Evolutionary conservation across 1,140 invertebrate species (phyloP).

Genomic region (Drosophila pruinosa): DNA sequence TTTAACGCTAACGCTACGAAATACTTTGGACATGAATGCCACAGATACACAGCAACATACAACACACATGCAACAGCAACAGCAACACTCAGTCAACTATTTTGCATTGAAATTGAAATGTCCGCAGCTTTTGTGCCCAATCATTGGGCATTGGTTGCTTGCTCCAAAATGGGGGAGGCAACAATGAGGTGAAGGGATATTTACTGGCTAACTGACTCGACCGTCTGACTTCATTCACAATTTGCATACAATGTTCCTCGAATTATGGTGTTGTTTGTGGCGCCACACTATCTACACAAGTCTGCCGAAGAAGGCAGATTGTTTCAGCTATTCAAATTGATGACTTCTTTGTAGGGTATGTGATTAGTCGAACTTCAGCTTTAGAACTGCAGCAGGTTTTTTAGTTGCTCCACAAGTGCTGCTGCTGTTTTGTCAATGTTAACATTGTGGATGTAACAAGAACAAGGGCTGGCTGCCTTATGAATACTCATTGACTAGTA

Average conservation of each 20-base stretch:
- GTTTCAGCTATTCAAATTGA: not conserved
- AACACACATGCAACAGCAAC: not conserved
- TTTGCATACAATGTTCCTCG: constrained; percentile 3
- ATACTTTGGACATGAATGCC: constrained; percentile 21
- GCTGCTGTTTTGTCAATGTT: not conserved
- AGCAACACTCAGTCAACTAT: constrained; percentile 45
- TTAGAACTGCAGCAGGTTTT: too few species aligned
- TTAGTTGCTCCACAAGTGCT: too few species aligned
- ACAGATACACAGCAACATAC: constrained; percentile 4
- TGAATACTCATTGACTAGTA: constrained; percentile 15
- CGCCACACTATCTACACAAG: not conserved
- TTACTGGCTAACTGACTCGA: not conserved
- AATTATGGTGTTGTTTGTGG: not conserved
- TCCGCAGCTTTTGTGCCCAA: constrained; percentile 45
- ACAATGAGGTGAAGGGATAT: not conserved
- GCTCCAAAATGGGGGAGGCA: not conserved
- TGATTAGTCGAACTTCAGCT: too few species aligned
- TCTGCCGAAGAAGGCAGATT: not conserved
- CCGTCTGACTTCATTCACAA: not conserved
- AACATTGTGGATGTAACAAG: not conserved
- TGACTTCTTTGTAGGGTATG: too few species aligned
- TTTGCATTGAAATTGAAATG: constrained; percentile 78
- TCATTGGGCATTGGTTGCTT: constrained; percentile 13
- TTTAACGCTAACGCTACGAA: constrained; percentile 49
- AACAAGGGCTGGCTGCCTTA: not conserved